Evolutionary conservation across 2,113 vertebrate genomes (phyloP).

Genomic region (Sus scrofa): T2T-Sscrofa CM000812.6:86482501-86483000

Average conservation of each 20-base stretch:
- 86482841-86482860: neutral
- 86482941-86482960: too few relatives aligned
- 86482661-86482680: conserved; percentile 38
- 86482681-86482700: conserved; percentile 29
- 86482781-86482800: conserved; percentile 46
- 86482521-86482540: conserved; percentile 61
- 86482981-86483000: too few relatives aligned
- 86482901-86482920: too few relatives aligned
- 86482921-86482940: too few relatives aligned
- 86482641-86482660: conserved; percentile 62
- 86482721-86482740: conserved; percentile 31
- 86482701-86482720: conserved; percentile 52
- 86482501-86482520: conserved; percentile 21
- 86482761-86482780: conserved; percentile 31
- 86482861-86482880: neutral
- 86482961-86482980: too few relatives aligned
- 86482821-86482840: neutral
- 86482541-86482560: conserved; percentile 60
- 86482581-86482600: conserved; percentile 54
- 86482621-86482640: conserved; percentile 58
- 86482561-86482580: conserved; percentile 76
- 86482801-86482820: conserved; percentile 12
- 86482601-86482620: conserved; percentile 59
- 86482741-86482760: neutral
- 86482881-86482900: neutral